Evolutionary conservation across 2,888 invertebrate species (phyloP).

Genomic region (Lasioglossum villosulum): DNA sequence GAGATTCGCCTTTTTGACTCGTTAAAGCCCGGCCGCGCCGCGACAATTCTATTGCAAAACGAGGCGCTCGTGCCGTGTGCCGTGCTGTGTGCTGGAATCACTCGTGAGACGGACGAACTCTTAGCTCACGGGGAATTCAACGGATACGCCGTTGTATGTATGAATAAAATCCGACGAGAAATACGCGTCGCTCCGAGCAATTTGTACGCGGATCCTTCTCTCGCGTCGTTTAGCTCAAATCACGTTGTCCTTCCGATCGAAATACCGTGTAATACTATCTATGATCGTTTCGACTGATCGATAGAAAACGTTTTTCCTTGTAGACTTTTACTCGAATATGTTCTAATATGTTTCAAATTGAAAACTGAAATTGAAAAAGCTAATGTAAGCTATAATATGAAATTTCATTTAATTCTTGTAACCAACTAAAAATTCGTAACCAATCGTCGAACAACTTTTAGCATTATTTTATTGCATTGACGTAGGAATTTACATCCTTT

Average conservation of each 20-base stretch:
- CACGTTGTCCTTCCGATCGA: neutral
- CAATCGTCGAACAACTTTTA: no score
- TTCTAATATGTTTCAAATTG: neutral
- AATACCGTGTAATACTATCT: neutral
- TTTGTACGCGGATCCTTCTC: conserved; percentile 47
- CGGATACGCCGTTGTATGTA: conserved; percentile 19
- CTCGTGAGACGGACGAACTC: conserved; percentile 5
- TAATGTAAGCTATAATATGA: no score
- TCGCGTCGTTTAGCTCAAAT: neutral
- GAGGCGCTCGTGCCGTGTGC: conserved; percentile 31
- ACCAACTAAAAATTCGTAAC: no score
- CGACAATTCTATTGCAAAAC: conserved; percentile 60
- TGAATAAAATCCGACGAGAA: conserved; percentile 47
- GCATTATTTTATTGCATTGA: no score
- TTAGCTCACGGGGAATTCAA: neutral
- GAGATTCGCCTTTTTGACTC: conserved; percentile 71
- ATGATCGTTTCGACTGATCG: neutral
- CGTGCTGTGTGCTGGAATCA: neutral
- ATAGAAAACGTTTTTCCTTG: neutral
- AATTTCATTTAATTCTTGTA: no score
- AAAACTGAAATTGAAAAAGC: no score
- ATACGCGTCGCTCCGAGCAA: conserved; percentile 28
- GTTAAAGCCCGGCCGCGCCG: conserved; percentile 51
- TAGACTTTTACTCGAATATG: neutral
- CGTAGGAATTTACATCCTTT: no score